These are phyloP conservation scores for Protonemura montana DNA, from an alignment of 2,888 invertebrate species.

Conservation along the genomic window DNA sequence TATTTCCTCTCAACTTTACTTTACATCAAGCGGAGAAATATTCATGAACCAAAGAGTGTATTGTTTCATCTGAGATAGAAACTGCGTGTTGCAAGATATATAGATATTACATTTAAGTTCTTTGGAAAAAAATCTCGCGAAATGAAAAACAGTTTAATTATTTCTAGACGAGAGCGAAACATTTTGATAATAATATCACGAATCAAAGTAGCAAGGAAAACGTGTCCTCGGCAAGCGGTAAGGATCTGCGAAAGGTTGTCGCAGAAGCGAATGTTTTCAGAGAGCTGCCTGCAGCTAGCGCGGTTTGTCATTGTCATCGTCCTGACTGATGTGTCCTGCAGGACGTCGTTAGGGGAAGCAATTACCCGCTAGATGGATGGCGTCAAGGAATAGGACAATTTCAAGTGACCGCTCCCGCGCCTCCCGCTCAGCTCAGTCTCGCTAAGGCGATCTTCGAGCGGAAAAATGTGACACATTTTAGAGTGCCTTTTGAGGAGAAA, in stretches of 20 bases:
- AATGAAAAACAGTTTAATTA: slow-evolving; percentile 30
- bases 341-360: slow-evolving; percentile 36
- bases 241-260: no score
- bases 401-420: not conserved
- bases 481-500: not conserved
- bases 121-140: not conserved
- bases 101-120: no score
- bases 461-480: slow-evolving; percentile 12
- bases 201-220: not conserved
- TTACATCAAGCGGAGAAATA: not conserved
- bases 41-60: not conserved
- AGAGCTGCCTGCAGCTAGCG: not conserved
- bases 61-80: not conserved
- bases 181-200: not conserved
- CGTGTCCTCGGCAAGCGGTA: no score
- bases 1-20: not conserved
- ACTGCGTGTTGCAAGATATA: not conserved
- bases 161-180: slow-evolving; percentile 15
- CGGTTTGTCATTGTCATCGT: slow-evolving; percentile 37
- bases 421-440: not conserved
- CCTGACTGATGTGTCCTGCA: slow-evolving; percentile 30
- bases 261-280: not conserved
- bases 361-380: slow-evolving; percentile 32
- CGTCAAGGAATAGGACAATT: not conserved
- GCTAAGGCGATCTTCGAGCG: not conserved